Evolutionary conservation across 2,113 vertebrate species (phyloP), one percentile per base, ranked within the genome.

Genomic region (Rhadina sibilatrix): DNA sequence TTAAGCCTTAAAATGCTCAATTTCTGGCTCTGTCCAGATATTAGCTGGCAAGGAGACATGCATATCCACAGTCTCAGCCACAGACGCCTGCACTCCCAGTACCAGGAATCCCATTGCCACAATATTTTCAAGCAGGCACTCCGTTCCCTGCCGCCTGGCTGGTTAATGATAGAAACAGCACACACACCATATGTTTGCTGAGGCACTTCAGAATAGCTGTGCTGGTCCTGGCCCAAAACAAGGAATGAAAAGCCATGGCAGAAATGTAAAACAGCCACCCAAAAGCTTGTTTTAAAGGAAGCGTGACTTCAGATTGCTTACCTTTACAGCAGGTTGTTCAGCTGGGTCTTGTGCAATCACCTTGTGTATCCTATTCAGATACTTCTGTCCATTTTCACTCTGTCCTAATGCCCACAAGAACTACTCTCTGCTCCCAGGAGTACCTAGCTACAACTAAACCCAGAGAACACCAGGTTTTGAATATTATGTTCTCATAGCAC

Each of bases 111-210:
- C 76, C 52, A 10, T 89, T 83, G 71, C 71, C 7, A 17, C 63
- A 83, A 50, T 86, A 10, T 93, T 93, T 96, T 88, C 92, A 94
- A 94, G 89, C 83, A 56, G 54, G 50, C 11, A 0, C 40, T 74
- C 52, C 5, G 0, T 44, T 93, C 85, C 50, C 42, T 83, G 64
- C 38, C 0, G 5, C 79, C 63, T 77, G 79, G 37, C 30, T 86
- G 47, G 54, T 54, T 94, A 95, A 90, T 83, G 82, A 95, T 88
- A 91, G 85, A 91, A 96, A 91, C 88, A 94, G 68, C 64, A 74
- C 50, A 87, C 6, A 1, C 38, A 80, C 75, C 84, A 80, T 84
- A 85, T 90, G 85, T 75, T 72, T 94, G 63, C 53, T 66, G 82
- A 74, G 63, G 27, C 38, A 46, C 23, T 77, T 88, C 63, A 59